These are phyloP conservation scores for Drosophila orosa DNA, from an alignment of 1,140 invertebrate species.

Conservation along the genomic window DNA sequence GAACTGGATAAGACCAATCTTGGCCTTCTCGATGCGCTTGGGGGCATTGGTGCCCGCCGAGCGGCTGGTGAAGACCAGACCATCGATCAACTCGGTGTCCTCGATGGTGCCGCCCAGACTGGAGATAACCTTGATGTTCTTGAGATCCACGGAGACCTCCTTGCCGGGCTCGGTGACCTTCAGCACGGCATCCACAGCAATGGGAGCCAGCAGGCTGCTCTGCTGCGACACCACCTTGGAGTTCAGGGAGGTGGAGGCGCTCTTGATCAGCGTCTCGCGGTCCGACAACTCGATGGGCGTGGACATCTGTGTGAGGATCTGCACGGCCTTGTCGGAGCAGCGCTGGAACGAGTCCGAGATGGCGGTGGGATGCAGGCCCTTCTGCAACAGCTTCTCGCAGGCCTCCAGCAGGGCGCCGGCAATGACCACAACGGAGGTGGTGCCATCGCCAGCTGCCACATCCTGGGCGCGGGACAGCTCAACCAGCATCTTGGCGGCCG, in stretches of 20 bases:
- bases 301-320: conserved; percentile 94
- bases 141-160: conserved; percentile 88
- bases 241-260: conserved; percentile 98
- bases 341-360: conserved; percentile 99
- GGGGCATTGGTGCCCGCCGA: conserved; percentile 96
- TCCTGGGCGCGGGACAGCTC: conserved; percentile 99
- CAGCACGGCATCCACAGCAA: conserved; percentile 98
- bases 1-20: conserved; percentile 99
- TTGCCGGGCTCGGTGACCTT: conserved; percentile 89
- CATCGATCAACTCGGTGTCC: conserved; percentile 98
- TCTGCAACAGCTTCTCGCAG: conserved; percentile 95
- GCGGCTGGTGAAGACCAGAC: conserved; percentile 96
- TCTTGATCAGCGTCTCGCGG: conserved; percentile 94
- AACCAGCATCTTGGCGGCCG: conserved; percentile 99
- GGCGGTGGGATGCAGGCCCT: conserved; percentile 98
- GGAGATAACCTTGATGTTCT: conserved; percentile 98
- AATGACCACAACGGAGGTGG: conserved; percentile 98
- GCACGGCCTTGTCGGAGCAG: conserved; percentile 93
- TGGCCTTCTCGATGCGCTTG: conserved; percentile 97
- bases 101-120: conserved; percentile 99
- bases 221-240: conserved; percentile 99
- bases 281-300: conserved; percentile 95
- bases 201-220: conserved; percentile 95
- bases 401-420: conserved; percentile 98
- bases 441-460: conserved; percentile 99